Conservation (phyloP, 1,140 invertebrate genomes). For the Procambarus virginalis region DNA sequence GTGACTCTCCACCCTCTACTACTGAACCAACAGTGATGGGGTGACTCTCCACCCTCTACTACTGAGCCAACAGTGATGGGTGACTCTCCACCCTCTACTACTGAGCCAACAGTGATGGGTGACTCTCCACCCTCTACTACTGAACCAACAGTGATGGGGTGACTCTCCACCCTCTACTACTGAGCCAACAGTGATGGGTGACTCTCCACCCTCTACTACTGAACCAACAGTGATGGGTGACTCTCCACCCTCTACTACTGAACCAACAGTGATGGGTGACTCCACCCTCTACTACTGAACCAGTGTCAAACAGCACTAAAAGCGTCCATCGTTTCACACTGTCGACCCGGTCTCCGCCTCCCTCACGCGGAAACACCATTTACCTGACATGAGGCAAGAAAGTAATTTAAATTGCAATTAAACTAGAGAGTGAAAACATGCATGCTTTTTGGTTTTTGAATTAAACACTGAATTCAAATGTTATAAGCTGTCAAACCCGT, state of each 20-base stretch:
- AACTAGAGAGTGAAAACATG: not conserved
- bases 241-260: not conserved
- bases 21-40: too few species aligned
- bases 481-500: not conserved
- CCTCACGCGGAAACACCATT: not conserved
- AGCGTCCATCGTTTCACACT: not conserved
- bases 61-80: not conserved
- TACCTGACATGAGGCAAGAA: not conserved
- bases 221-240: not conserved
- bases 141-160: too few species aligned
- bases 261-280: not conserved
- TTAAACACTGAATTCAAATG: not conserved
- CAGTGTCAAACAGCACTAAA: not conserved
- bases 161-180: not conserved
- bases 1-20: too few species aligned
- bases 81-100: not conserved
- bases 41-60: too few species aligned
- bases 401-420: slow-evolving; percentile 1
- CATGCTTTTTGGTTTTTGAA: not conserved
- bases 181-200: not conserved
- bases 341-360: not conserved
- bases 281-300: not conserved
- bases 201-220: not conserved
- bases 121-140: not conserved
- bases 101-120: not conserved